A percentile compares a stretch with the other conserved stretches of the same genome.
phyloP scores from a whole-genome alignment of 2,797 vertebrate species.

The Sylvia borin region DNA sequence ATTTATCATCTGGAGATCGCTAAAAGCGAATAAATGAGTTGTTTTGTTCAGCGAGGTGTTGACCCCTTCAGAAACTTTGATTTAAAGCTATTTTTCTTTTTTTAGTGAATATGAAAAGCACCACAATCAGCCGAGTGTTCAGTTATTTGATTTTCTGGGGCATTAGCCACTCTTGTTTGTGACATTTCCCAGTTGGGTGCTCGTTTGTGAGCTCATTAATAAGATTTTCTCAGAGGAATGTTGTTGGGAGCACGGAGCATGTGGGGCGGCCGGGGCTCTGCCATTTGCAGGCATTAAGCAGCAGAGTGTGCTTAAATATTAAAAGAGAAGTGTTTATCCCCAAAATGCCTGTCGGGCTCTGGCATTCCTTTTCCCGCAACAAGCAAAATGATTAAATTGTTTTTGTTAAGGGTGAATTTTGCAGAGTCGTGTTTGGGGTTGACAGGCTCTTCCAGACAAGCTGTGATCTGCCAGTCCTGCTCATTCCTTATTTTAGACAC shows the following conservation, averaged over 20 bases:
- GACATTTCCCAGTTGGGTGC: constrained; percentile 82
- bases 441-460: background rate
- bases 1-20: constrained; percentile 81
- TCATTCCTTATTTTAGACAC: background rate
- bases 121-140: constrained; percentile 75
- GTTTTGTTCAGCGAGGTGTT: constrained; percentile 80
- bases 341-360: background rate
- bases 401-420: background rate
- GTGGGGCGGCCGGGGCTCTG: background rate
- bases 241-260: constrained; percentile 39
- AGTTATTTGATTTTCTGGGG: constrained; percentile 82
- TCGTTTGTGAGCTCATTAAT: constrained; percentile 82
- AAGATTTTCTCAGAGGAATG: constrained; percentile 74
- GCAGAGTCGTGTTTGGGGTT: background rate
- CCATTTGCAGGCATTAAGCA: background rate
- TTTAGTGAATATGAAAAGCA: constrained; percentile 74
- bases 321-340: constrained; percentile 21
- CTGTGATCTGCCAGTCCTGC: background rate
- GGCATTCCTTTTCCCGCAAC: background rate
- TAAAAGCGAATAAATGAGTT: constrained; percentile 78
- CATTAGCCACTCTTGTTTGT: constrained; percentile 80
- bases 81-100: constrained; percentile 61
- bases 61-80: constrained; percentile 77
- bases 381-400: background rate
- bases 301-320: background rate